A percentile compares a stretch with the other conserved stretches of the same genome.
Conservation (phyloP, 2,888 invertebrate species). For the Prionchulus punctatus region DNA sequence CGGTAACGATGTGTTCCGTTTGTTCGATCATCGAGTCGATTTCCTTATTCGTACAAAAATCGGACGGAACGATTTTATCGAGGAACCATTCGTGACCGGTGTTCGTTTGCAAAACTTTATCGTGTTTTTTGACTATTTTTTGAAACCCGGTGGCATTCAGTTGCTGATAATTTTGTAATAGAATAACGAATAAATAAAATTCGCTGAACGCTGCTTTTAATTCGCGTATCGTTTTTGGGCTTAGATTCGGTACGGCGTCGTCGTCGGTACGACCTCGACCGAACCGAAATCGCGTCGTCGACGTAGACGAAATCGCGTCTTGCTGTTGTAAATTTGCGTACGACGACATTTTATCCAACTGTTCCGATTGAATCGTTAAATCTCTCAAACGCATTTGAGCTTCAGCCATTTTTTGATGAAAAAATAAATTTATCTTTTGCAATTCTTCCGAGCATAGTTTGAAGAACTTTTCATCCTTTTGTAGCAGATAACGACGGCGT, state of each 20-base stretch:
- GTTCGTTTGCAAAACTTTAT: slow-evolving; percentile 78
- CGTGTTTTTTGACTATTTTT: slow-evolving; percentile 97
- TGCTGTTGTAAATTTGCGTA: no score
- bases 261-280: no score
- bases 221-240: slow-evolving; percentile 63
- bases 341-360: no score
- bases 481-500: slow-evolving; percentile 32
- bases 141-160: slow-evolving; percentile 95
- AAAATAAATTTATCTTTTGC: slow-evolving; percentile 90
- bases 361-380: no score
- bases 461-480: slow-evolving; percentile 88
- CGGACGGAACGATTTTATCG: slow-evolving; percentile 75
- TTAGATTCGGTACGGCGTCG: no score
- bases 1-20: neutral
- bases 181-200: slow-evolving; percentile 85
- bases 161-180: slow-evolving; percentile 48
- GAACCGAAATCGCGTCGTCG: no score
- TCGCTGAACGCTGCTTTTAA: slow-evolving; percentile 93
- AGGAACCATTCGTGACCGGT: slow-evolving; percentile 78
- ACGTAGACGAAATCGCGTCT: no score
- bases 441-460: slow-evolving; percentile 79
- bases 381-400: slow-evolving; percentile 84
- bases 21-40: slow-evolving; percentile 39
- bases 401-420: slow-evolving; percentile 70
- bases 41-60: slow-evolving; percentile 64